Percentiles rank a stretch among this genome's conserved stretches.
phyloP scores from a whole-genome alignment of 2,888 invertebrate genomes.

The Hemicrepidius hirtus region DNA sequence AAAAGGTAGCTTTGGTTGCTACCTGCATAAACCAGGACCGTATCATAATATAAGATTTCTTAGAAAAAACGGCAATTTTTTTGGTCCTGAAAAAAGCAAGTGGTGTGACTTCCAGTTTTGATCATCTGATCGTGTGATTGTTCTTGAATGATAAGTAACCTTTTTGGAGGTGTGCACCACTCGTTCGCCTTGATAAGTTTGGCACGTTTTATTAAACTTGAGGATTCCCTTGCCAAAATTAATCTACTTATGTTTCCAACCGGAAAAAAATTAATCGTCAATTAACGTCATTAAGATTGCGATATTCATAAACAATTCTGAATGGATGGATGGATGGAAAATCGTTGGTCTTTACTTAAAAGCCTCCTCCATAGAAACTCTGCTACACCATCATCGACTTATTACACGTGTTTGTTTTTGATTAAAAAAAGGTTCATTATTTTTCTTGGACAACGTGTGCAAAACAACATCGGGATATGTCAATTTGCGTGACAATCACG shows the following conservation, averaged over 20 bases:
- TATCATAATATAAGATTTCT: too few species aligned
- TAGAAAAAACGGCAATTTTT: too few species aligned
- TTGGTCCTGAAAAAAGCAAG: background rate
- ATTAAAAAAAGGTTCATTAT: background rate
- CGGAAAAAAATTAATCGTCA: conserved; percentile 2
- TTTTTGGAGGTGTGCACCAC: background rate
- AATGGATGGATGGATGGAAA: too few species aligned
- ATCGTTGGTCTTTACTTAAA: too few species aligned
- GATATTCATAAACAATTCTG: background rate
- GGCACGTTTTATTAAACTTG: conserved; percentile 5
- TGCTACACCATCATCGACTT: background rate
- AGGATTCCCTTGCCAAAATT: background rate
- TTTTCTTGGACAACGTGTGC: background rate
- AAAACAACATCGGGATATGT: conserved; percentile 2
- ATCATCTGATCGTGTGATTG: conserved; percentile 1
- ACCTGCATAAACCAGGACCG: too few species aligned
- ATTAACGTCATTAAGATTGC: conserved; percentile 5
- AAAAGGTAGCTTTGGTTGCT: too few species aligned
- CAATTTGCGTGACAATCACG: conserved; percentile 7
- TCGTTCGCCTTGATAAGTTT: background rate
- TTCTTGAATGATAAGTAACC: background rate
- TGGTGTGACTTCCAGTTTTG: conserved; percentile 5
- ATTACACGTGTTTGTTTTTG: background rate
- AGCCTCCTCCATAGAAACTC: too few species aligned
- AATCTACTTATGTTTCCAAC: background rate